Conservation (phyloP, 1,140 invertebrate species). For the Kradibia gibbosae region DNA sequence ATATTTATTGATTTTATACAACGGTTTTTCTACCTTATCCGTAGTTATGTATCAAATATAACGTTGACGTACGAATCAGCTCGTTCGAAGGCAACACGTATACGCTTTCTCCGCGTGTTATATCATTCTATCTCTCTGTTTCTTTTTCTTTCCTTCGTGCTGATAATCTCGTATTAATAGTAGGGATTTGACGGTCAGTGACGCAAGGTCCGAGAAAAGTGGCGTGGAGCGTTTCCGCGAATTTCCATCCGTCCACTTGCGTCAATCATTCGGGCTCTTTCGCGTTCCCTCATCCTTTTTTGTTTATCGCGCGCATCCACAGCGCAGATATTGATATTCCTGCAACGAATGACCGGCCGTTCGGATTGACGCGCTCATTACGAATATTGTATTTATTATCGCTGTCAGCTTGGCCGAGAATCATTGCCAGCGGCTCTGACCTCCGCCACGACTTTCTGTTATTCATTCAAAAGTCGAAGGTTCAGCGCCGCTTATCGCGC, state of each 20-base stretch:
- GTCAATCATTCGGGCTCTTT: constrained; percentile 66
- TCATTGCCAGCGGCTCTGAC: neutral
- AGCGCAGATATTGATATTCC: constrained; percentile 56
- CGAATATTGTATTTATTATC: constrained; percentile 63
- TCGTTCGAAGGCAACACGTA: no score
- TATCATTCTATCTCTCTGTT: no score
- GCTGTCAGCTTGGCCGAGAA: constrained; percentile 17
- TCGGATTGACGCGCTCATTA: constrained; percentile 58
- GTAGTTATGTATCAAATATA: no score
- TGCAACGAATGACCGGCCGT: constrained; percentile 22
- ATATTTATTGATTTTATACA: no score
- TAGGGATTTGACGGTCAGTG: neutral
- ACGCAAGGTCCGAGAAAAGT: neutral
- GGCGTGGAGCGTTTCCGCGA: neutral
- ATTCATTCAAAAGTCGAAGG: neutral
- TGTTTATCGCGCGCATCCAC: neutral
- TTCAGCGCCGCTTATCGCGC: constrained; percentile 1
- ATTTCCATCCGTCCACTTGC: constrained; percentile 49
- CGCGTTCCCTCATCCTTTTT: constrained; percentile 15
- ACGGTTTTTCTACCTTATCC: no score
- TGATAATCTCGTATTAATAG: no score
- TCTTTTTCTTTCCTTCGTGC: no score
- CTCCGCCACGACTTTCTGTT: neutral
- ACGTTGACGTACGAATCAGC: no score
- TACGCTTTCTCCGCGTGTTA: no score